Evolutionary conservation across 2,888 invertebrate species (phyloP), one percentile per base, ranked within the genome.

Genomic region (Drosophila koepferae): DNA sequence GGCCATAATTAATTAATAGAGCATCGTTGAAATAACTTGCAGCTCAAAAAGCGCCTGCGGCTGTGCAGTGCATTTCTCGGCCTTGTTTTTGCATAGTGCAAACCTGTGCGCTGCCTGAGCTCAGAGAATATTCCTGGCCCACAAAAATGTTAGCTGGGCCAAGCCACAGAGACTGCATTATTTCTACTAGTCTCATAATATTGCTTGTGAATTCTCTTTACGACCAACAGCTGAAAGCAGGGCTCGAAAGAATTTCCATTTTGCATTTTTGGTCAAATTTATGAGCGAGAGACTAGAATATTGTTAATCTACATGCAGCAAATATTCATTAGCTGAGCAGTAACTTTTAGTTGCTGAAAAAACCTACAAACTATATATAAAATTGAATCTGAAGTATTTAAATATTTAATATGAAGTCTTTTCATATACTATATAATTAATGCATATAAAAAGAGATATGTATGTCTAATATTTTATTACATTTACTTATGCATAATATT

Each of bases 161-260:
- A 36, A 51, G 14, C 51, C 51, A 20, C 51, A 51, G 18, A 36
- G 51, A 36, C 51, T 48, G 59, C 70, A 75, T 64, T 69, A 74
- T 51, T 51, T 36, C 20, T 20, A 36, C 7, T 34, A 51, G 70
- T 64, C 70, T 60, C 59, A 8, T 18, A 63, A 70, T 84, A 74
- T 80, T 77, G 74, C 82, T 82, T 61, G 66, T 72, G 80, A 78
- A 84, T 86, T 86, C 75, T 72, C 66, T 81, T 79, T 73, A 61
- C 59, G 54, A n/a, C 66, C 69, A 62, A 44, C 60, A 63, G 72
- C 56, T 38, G 14, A 62, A 74, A 69, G 68, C 63, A 65, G 43
- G 34, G 9, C 36, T 61, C 14, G 46, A 41, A 49, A 49, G 31
- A 18, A n/a, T 51, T 51, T 34, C 0, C 28, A 49, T 44, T 54